These are phyloP conservation scores for Ciconia nigra DNA, from an alignment of 2,797 vertebrate genomes.

Conservation along the genomic window DNA sequence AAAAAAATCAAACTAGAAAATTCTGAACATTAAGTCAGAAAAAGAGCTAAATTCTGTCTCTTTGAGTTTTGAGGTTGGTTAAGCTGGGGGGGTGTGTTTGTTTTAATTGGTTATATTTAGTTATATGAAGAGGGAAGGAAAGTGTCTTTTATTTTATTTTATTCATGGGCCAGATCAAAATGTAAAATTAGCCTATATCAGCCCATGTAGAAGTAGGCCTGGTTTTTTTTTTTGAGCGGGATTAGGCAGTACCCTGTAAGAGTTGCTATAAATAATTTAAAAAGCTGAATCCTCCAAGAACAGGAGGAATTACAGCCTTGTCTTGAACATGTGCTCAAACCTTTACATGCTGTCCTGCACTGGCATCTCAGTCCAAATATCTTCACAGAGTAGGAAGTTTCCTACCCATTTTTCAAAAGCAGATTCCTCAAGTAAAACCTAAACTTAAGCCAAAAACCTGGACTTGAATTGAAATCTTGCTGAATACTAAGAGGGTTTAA, in stretches of 20 bases:
- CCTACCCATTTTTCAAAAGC: background rate
- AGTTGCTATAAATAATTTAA: background rate
- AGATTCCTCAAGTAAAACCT: background rate
- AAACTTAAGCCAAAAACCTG: background rate
- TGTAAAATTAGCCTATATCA: background rate
- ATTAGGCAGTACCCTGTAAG: background rate
- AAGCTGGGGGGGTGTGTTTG: fast-evolving
- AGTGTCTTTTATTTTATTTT: background rate
- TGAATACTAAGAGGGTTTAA: background rate
- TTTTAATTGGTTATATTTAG: background rate
- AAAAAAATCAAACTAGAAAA: background rate
- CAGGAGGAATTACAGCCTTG: background rate
- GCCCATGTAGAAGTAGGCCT: background rate
- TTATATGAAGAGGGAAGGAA: background rate
- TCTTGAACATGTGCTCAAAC: background rate
- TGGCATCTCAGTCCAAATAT: background rate
- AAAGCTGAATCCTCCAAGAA: background rate
- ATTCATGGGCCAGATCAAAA: background rate
- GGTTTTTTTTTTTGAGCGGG: background rate
- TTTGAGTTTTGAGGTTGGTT: background rate
- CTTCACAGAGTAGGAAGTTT: background rate
- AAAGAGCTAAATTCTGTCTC: background rate
- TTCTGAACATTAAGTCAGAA: background rate
- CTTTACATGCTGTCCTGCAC: background rate
- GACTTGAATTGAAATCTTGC: background rate